Conservation (phyloP, 1,140 invertebrate species). For the Musca vetustissima region DNA sequence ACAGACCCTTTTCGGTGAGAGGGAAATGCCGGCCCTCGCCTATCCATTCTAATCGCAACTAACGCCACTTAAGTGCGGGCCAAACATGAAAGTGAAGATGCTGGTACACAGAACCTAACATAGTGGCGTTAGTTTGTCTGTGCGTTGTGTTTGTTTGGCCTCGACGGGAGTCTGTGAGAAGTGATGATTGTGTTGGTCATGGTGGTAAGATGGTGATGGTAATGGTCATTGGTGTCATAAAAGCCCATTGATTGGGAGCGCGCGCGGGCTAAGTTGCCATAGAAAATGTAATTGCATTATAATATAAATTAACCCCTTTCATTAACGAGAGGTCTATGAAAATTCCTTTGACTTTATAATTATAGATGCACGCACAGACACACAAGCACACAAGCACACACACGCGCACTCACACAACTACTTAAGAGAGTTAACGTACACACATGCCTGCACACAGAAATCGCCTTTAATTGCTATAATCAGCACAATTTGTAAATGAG, state of each 20-base stretch:
- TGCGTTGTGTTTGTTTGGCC: background rate
- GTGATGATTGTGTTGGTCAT: background rate
- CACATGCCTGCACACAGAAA: background rate
- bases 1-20: background rate
- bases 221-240: no score
- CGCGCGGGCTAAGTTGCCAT: background rate
- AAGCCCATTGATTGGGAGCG: no score
- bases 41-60: no score
- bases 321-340: background rate
- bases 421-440: background rate
- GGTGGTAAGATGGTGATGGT: no score
- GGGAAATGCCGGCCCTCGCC: no score
- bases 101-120: no score
- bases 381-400: no score
- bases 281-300: no score
- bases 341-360: conserved; percentile 12
- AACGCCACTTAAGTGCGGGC: conserved; percentile 3
- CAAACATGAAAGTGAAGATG: background rate
- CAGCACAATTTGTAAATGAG: conserved; percentile 15
- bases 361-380: background rate
- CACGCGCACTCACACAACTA: background rate
- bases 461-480: conserved; percentile 3
- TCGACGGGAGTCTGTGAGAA: conserved; percentile 16
- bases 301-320: no score
- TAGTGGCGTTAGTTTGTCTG: background rate